Conservation (phyloP, 2,888 invertebrate genomes). For the Cepaea hortensis region DNA sequence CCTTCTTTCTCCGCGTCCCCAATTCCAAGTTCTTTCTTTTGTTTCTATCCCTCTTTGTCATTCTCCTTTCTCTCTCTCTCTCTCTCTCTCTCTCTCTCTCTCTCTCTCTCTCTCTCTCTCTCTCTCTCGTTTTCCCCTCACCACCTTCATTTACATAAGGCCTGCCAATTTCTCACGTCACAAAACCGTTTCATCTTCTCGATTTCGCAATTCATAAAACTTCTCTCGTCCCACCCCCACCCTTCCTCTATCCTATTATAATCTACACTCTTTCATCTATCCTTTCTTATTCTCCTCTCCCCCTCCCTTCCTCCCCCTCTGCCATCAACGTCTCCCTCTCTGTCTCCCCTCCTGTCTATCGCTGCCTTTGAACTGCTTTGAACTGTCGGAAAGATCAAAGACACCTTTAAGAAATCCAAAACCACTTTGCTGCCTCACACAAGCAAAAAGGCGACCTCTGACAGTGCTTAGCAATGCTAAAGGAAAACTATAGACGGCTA, state of each 20-base stretch:
- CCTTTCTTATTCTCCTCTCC: neutral
- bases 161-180: neutral
- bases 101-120: neutral
- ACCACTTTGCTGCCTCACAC: conserved; percentile 27
- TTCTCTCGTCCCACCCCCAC: neutral
- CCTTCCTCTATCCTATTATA: neutral
- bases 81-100: neutral
- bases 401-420: conserved; percentile 30
- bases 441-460: conserved; percentile 27
- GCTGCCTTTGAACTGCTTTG: conserved; percentile 36
- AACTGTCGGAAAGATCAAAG: conserved; percentile 42
- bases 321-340: neutral
- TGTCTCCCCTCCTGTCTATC: conserved; percentile 29
- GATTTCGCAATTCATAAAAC: neutral
- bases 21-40: neutral
- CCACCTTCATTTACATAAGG: neutral
- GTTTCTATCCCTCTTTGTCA: neutral
- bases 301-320: neutral
- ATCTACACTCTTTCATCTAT: neutral
- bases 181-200: neutral
- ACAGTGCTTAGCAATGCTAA: conserved; percentile 5
- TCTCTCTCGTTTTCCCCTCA: neutral
- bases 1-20: neutral
- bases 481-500: conserved; percentile 11
- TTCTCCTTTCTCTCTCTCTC: neutral